phyloP scores from a whole-genome alignment of 2,888 invertebrate species.

The Siphlonurus alternatus region DNA sequence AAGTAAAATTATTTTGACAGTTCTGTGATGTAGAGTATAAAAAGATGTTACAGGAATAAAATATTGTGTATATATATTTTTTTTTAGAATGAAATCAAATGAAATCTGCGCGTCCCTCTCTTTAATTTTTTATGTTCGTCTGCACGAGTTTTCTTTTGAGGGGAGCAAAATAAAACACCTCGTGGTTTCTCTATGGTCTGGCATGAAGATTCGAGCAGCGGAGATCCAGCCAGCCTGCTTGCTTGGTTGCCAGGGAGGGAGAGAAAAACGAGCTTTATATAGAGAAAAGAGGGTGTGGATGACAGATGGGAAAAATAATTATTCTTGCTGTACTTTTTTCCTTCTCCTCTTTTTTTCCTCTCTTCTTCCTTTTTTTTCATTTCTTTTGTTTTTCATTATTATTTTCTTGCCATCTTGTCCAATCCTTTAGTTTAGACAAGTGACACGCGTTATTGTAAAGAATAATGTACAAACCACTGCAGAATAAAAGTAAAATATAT shows the following conservation, averaged over 20 bases:
- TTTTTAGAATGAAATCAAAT: neutral
- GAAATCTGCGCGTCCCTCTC: neutral
- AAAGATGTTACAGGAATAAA: neutral
- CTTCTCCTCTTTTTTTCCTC: neutral
- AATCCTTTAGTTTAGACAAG: neutral
- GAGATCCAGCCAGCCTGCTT: neutral
- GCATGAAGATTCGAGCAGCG: too few relatives aligned
- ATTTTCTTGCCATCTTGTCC: neutral
- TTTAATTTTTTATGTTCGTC: neutral
- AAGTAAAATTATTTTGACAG: too few relatives aligned
- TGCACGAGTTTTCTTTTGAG: neutral
- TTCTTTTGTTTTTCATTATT: neutral
- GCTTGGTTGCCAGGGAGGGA: neutral
- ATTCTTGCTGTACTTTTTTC: conserved; percentile 1
- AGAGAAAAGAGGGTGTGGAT: neutral
- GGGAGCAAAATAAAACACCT: neutral
- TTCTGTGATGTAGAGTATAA: neutral
- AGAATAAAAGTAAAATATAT: too few relatives aligned
- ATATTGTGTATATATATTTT: too few relatives aligned
- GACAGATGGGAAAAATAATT: conserved; percentile 3
- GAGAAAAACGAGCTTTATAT: neutral
- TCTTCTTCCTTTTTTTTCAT: neutral
- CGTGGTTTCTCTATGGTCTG: too few relatives aligned
- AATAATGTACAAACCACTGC: too few relatives aligned
- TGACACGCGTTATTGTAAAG: neutral